These are phyloP conservation scores for Brachyhypopomus gauderio DNA, from an alignment of 2,113 vertebrate genomes.

Conservation along the genomic window DNA sequence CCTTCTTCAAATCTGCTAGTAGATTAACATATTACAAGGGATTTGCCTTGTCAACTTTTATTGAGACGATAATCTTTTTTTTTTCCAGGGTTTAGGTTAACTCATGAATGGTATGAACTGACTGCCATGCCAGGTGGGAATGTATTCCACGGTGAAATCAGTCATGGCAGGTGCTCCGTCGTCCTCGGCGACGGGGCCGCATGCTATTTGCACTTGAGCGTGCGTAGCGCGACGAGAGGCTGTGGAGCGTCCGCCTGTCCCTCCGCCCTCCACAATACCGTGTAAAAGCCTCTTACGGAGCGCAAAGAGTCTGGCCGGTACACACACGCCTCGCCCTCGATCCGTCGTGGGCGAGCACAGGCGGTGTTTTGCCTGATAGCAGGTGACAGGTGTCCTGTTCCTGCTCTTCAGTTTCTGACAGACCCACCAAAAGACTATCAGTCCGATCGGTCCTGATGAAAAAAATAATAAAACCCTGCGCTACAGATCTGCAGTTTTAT, in stretches of 20 bases:
- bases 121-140: constrained; percentile 7
- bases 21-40: constrained; percentile 28
- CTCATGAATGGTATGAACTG: constrained; percentile 21
- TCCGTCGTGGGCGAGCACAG: neutral
- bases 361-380: constrained; percentile 22
- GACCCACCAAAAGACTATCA: constrained; percentile 2
- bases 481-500: neutral
- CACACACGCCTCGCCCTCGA: neutral
- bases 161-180: neutral
- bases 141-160: neutral
- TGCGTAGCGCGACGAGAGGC: too few species aligned
- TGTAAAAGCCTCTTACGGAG: neutral
- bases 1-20: neutral
- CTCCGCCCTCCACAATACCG: neutral
- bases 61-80: neutral
- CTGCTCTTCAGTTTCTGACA: constrained; percentile 23
- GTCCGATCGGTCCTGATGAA: constrained; percentile 13
- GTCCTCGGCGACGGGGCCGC: neutral
- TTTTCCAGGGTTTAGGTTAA: constrained; percentile 1
- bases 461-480: neutral
- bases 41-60: neutral
- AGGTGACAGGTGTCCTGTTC: constrained; percentile 26
- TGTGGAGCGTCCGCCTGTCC: too few species aligned
- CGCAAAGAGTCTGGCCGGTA: neutral
- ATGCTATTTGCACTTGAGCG: too few species aligned